These are phyloP conservation scores for Drosophila barbarae DNA, from an alignment of 2,888 invertebrate genomes.

Conservation along the genomic window DNA sequence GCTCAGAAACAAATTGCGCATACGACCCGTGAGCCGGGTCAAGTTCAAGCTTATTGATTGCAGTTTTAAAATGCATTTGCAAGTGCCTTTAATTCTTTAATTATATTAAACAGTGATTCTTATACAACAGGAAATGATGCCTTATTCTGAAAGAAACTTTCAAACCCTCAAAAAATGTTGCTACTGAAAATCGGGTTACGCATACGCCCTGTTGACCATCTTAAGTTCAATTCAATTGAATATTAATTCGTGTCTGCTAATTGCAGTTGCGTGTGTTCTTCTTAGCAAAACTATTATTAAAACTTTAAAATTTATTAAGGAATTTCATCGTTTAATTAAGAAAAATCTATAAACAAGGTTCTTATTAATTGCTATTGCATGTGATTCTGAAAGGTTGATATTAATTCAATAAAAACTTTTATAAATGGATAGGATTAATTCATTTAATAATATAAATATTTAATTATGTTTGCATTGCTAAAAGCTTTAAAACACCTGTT, in stretches of 20 bases:
- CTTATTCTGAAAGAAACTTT: neutral
- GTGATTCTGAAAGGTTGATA: neutral
- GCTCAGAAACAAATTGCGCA: neutral
- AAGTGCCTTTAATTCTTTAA: neutral
- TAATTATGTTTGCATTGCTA: neutral
- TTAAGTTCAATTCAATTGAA: slow-evolving; percentile 7
- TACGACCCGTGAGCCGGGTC: slow-evolving; percentile 8
- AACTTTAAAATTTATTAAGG: neutral
- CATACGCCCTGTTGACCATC: slow-evolving; percentile 17
- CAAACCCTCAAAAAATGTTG: neutral
- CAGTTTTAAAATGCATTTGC: neutral
- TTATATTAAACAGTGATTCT: neutral
- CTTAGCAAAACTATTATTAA: neutral
- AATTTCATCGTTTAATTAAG: neutral
- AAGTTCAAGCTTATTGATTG: slow-evolving; percentile 10
- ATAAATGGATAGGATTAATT: neutral
- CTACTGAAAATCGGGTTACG: neutral
- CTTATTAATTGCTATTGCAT: slow-evolving; percentile 15
- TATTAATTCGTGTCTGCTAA: slow-evolving; percentile 7
- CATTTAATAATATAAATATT: neutral
- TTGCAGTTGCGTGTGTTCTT: slow-evolving; percentile 18
- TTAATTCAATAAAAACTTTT: neutral
- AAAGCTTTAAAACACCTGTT: neutral
- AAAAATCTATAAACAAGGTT: neutral
- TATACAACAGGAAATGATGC: neutral